These are phyloP conservation scores for Acanthoscelides obtectus DNA, from an alignment of 2,888 invertebrate species.

Conservation along the genomic window DNA sequence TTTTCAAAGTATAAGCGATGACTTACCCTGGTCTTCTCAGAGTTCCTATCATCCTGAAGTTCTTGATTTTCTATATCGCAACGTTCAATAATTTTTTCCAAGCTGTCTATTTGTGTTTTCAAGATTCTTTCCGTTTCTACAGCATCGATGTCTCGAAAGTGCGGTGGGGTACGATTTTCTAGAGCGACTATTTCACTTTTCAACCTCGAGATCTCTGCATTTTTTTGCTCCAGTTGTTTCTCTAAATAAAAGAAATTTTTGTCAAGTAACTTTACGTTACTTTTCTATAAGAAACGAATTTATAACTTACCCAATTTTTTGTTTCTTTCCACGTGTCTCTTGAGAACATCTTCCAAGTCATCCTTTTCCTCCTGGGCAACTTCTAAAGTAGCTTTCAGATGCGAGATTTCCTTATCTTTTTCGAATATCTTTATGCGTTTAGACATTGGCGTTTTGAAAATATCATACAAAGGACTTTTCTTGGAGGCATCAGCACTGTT, in stretches of 20 bases:
- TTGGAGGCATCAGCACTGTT: neutral
- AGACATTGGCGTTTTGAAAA: constrained; percentile 37
- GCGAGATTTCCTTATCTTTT: constrained; percentile 48
- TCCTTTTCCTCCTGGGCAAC: constrained; percentile 59
- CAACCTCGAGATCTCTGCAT: constrained; percentile 42
- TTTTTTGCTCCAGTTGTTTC: constrained; percentile 44
- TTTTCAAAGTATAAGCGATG: neutral
- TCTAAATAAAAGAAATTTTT: constrained; percentile 25
- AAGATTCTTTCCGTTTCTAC: constrained; percentile 37
- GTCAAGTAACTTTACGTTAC: neutral
- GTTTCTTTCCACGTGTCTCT: constrained; percentile 51
- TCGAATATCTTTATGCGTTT: constrained; percentile 33
- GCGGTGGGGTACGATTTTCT: constrained; percentile 36
- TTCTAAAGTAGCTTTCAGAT: constrained; percentile 56
- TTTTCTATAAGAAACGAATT: neutral
- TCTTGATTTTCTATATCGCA: constrained; percentile 53
- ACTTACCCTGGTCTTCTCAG: constrained; percentile 43
- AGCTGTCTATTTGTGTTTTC: constrained; percentile 50
- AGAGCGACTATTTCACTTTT: constrained; percentile 37
- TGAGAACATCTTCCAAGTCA: constrained; percentile 58
- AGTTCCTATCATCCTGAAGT: constrained; percentile 51
- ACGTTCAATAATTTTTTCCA: constrained; percentile 52
- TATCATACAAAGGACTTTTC: constrained; percentile 37
- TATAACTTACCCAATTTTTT: constrained; percentile 50
- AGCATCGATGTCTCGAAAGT: constrained; percentile 35